A percentile compares a stretch with the other conserved stretches of the same genome.
Conservation (phyloP, 2,888 invertebrate genomes). For the Drosophila fungiperda region DNA sequence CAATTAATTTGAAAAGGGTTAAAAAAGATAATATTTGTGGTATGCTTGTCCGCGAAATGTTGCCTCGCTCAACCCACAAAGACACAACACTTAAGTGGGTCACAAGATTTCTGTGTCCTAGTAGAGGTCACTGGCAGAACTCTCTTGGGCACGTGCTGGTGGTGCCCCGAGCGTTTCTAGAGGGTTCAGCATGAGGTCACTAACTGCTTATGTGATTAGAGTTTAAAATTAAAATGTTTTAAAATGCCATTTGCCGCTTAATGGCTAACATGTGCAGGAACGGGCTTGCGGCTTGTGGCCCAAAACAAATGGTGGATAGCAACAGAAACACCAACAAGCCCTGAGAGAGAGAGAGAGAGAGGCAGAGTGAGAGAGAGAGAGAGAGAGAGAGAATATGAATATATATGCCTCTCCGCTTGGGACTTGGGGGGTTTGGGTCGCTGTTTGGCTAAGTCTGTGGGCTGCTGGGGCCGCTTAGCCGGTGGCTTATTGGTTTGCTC, state of each 20-base stretch:
- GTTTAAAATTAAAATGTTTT: conserved; percentile 36
- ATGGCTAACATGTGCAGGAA: conserved; percentile 10
- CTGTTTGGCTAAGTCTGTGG: neutral
- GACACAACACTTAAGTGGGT: neutral
- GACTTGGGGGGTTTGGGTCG: neutral
- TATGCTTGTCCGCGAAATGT: neutral
- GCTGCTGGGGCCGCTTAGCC: neutral
- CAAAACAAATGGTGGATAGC: conserved; percentile 7
- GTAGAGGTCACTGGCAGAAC: neutral
- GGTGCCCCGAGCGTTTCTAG: neutral
- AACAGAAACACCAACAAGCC: conserved; percentile 13
- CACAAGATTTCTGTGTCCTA: neutral
- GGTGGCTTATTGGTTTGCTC: conserved; percentile 26
- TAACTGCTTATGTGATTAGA: conserved; percentile 43
- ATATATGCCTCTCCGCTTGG: neutral
- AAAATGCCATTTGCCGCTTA: conserved; percentile 24
- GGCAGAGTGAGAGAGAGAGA: too few species aligned
- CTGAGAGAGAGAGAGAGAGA: neutral
- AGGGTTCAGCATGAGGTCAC: conserved; percentile 17
- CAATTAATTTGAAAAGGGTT: neutral
- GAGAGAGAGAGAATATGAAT: too few species aligned
- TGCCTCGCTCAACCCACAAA: neutral
- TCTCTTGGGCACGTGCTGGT: neutral
- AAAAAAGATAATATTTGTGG: neutral
- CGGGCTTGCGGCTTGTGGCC: conserved; percentile 9